Evolutionary conservation across 2,888 invertebrate species (phyloP).

Genomic region (Diadromus collaris): DNA sequence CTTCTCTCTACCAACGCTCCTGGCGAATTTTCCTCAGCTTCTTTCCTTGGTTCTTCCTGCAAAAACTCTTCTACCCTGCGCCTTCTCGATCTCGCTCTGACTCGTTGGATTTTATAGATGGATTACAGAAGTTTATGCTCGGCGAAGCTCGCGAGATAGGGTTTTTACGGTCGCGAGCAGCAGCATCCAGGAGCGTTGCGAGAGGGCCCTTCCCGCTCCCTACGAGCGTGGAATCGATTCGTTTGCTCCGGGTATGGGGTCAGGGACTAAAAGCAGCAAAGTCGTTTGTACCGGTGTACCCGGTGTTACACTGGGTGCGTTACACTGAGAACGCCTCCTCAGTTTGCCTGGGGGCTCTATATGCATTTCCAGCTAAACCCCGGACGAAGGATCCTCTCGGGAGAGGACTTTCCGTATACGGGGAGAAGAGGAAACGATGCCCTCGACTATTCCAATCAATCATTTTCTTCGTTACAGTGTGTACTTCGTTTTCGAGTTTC

Average conservation of each 20-base stretch:
- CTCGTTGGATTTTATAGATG: constrained; percentile 72
- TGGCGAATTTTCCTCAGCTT: constrained; percentile 43
- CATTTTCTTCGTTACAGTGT: constrained; percentile 35
- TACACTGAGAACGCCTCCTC: constrained; percentile 33
- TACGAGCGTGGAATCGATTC: constrained; percentile 58
- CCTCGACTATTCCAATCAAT: constrained; percentile 47
- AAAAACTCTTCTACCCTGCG: constrained; percentile 28
- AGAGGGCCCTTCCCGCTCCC: constrained; percentile 34
- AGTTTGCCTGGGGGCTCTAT: constrained; percentile 29
- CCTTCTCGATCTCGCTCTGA: constrained; percentile 53
- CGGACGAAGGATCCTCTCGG: constrained; percentile 32
- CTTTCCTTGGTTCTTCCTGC: constrained; percentile 10
- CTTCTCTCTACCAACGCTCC: constrained; percentile 42
- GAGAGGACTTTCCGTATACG: constrained; percentile 6
- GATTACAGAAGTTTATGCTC: constrained; percentile 71
- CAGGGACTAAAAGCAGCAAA: constrained; percentile 39
- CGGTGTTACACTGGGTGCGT: constrained; percentile 32
- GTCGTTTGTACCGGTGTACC: constrained; percentile 46
- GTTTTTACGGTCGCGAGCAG: constrained; percentile 65
- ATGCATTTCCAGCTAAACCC: constrained; percentile 6
- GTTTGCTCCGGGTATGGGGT: constrained; percentile 41
- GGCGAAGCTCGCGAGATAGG: constrained; percentile 66
- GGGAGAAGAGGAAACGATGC: constrained; percentile 32
- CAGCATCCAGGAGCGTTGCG: constrained; percentile 47
- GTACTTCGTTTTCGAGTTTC: constrained; percentile 27